A percentile compares a stretch with the other conserved stretches of the same genome.
These are phyloP conservation scores for Drosophila nikananu DNA, from an alignment of 1,140 invertebrate genomes.

Conservation along the genomic window DNA sequence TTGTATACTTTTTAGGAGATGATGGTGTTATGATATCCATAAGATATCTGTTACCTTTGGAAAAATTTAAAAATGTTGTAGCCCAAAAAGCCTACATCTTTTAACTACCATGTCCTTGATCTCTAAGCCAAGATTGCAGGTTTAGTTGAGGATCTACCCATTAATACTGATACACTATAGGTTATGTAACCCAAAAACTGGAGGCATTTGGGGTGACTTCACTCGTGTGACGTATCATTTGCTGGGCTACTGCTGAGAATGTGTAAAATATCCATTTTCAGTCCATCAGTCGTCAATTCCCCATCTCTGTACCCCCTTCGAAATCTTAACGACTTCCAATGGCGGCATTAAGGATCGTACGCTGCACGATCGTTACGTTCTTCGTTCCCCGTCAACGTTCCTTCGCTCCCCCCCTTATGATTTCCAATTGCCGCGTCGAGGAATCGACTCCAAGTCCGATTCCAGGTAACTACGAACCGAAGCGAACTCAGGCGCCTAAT, in stretches of 20 bases:
- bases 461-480: slow-evolving; percentile 62
- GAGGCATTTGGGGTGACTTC: not conserved
- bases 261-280: slow-evolving; percentile 40
- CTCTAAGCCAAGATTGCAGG: not conserved
- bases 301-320: not conserved
- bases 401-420: slow-evolving; percentile 4
- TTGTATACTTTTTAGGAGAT: too few species aligned
- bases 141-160: not conserved
- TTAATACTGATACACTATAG: not conserved
- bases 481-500: slow-evolving; percentile 80
- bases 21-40: too few species aligned
- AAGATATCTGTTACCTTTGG: too few species aligned
- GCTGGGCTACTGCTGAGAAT: slow-evolving; percentile 35
- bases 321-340: slow-evolving; percentile 64
- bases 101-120: not conserved
- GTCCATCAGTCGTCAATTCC: slow-evolving; percentile 16
- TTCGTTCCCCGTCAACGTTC: not conserved
- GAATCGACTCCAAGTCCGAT: slow-evolving; percentile 39
- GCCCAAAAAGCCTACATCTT: not conserved
- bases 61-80: not conserved
- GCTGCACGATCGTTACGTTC: slow-evolving; percentile 38
- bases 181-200: not conserved
- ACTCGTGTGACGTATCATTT: slow-evolving; percentile 16
- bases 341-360: slow-evolving; percentile 51
- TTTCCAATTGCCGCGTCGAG: slow-evolving; percentile 33